Evolutionary conservation across 2,888 invertebrate genomes (phyloP).

Genomic region (Kryphioiulus occultus): DNA sequence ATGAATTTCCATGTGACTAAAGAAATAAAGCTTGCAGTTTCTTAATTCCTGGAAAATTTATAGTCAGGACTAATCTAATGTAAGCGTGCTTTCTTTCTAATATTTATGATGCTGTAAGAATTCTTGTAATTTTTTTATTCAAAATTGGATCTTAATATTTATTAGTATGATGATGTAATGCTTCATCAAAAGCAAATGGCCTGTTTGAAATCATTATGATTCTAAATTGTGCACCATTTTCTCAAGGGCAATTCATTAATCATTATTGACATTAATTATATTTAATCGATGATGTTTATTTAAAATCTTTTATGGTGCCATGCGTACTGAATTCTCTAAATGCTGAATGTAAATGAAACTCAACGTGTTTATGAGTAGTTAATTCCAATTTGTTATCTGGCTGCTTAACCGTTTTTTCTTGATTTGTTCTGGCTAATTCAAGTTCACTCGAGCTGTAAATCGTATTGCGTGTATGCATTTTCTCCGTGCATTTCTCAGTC

Average conservation of each 20-base stretch:
- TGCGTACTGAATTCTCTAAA: background rate
- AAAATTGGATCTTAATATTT: too few relatives aligned
- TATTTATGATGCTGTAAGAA: too few relatives aligned
- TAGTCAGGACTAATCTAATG: too few relatives aligned
- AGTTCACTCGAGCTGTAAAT: constrained; percentile 16
- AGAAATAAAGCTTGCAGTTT: too few relatives aligned
- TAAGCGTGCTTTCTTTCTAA: too few relatives aligned
- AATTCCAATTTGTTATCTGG: background rate
- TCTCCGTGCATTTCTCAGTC: background rate
- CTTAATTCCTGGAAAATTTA: too few relatives aligned
- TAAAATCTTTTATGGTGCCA: background rate
- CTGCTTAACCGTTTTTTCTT: background rate
- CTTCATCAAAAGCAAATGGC: too few relatives aligned
- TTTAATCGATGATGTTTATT: background rate
- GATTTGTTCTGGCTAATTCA: background rate
- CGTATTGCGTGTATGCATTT: background rate
- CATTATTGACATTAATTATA: background rate
- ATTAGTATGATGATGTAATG: too few relatives aligned
- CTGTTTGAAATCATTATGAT: background rate
- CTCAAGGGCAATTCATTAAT: background rate
- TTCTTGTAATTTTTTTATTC: too few relatives aligned
- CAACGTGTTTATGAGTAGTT: background rate
- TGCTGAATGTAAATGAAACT: background rate
- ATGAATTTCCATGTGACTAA: too few relatives aligned
- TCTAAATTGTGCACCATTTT: background rate